Percentiles rank a stretch among this genome's conserved stretches.
phyloP scores from a whole-genome alignment of 1,140 invertebrate species.

The Neotoxoptera formosana region DNA sequence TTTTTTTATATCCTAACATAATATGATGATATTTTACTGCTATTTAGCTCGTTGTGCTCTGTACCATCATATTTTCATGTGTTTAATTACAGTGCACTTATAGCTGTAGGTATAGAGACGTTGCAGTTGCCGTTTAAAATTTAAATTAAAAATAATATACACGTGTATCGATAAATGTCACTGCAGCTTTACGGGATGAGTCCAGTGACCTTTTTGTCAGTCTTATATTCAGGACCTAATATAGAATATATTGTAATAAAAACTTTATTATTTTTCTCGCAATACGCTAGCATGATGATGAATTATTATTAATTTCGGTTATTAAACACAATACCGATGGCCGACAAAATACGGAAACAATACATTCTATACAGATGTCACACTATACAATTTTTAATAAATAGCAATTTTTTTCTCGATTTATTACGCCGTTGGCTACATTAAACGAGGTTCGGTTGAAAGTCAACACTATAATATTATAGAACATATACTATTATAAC shows the following conservation, averaged over 20 bases:
- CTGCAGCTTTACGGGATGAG: not conserved
- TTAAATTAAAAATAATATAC: not conserved
- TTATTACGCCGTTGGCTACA: not conserved
- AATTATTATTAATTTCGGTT: not conserved
- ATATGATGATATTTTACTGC: no score
- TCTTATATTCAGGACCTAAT: not conserved
- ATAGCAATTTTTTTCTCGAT: not conserved
- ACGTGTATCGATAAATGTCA: not conserved
- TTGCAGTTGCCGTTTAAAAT: not conserved
- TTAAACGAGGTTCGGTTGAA: not conserved
- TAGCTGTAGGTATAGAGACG: not conserved
- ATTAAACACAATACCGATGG: not conserved
- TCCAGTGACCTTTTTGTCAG: not conserved
- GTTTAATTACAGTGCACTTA: not conserved
- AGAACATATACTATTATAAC: not conserved
- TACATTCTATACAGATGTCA: not conserved
- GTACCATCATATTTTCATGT: not conserved
- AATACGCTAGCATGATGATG: not conserved
- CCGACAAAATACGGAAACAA: not conserved
- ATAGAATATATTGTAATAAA: not conserved
- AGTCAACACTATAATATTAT: not conserved
- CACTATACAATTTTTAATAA: not conserved
- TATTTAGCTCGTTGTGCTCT: not conserved
- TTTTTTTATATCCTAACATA: not conserved
- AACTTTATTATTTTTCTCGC: not conserved